Percentiles rank a stretch among this genome's conserved stretches.
Evolutionary conservation across 2,888 invertebrate genomes (phyloP).

Genomic region (Cheiracanthium punctorium): DNA sequence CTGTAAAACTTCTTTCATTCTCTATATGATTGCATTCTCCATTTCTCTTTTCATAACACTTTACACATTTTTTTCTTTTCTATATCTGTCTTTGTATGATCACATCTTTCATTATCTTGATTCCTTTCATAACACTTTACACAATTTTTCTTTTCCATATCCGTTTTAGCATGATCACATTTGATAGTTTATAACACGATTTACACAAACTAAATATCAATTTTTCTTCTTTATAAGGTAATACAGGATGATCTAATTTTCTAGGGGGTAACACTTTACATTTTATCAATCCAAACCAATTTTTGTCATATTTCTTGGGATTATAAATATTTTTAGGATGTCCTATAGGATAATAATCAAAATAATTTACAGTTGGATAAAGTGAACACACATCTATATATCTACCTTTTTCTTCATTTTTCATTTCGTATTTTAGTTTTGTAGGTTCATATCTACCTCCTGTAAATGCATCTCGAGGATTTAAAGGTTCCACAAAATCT

Average conservation of each 20-base stretch:
- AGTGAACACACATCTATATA: constrained; percentile 7
- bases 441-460: background rate
- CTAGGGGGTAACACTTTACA: no score
- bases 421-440: constrained; percentile 17
- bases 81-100: background rate
- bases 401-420: background rate
- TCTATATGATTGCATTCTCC: no score
- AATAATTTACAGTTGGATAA: constrained; percentile 19
- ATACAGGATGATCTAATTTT: constrained; percentile 24
- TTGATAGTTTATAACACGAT: background rate
- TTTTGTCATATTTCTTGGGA: constrained; percentile 3
- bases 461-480: constrained; percentile 15
- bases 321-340: constrained; percentile 13
- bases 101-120: background rate
- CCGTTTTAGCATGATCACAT: no score
- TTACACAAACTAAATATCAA: no score
- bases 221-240: constrained; percentile 19
- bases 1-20: background rate
- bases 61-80: constrained; percentile 5
- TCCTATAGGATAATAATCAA: background rate
- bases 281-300: constrained; percentile 11
- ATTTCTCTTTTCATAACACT: background rate
- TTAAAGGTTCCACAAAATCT: constrained; percentile 30
- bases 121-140: no score
- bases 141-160: no score